phyloP scores from a whole-genome alignment of 2,113 vertebrate genomes.

The Brienomyrus brachyistius region DNA sequence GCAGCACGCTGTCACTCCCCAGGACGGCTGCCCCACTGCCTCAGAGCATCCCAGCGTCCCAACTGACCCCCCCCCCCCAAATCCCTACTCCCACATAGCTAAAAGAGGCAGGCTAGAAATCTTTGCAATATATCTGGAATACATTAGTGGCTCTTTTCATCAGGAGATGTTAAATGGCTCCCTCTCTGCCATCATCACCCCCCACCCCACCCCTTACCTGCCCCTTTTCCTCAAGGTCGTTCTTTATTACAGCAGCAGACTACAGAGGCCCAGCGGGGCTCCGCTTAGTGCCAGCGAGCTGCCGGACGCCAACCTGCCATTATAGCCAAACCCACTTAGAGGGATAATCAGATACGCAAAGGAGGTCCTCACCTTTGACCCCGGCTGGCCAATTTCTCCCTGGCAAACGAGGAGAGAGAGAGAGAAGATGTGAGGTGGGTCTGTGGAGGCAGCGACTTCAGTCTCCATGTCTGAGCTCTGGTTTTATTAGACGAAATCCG shows the following conservation, averaged over 20 bases:
- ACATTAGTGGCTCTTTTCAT: not conserved
- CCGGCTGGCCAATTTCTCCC: conserved; percentile 95
- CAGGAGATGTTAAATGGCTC: not conserved
- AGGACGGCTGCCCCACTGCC: conserved; percentile 21
- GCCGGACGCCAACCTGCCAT: conserved; percentile 27
- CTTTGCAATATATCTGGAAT: not conserved
- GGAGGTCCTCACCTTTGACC: conserved; percentile 83
- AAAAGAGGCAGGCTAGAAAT: not conserved
- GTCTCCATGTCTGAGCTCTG: not conserved
- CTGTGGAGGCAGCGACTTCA: not conserved
- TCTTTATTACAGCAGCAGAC: conserved; percentile 31
- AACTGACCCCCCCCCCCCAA: not conserved
- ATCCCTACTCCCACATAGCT: not conserved
- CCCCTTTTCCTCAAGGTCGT: conserved; percentile 46
- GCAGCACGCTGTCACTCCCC: conserved; percentile 44
- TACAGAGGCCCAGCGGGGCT: conserved; percentile 22
- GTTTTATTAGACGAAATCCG: not conserved
- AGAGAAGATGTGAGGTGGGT: not conserved
- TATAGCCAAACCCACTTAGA: conserved; percentile 53
- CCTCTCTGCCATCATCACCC: not conserved
- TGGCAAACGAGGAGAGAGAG: conserved; percentile 49
- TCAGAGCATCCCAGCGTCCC: not conserved
- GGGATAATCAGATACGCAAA: conserved; percentile 42
- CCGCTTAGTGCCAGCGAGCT: conserved; percentile 24
- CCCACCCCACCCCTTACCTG: conserved; percentile 11